Percentiles rank a stretch among this genome's conserved stretches.
These are phyloP conservation scores for Cataglyphis albicans DNA, from an alignment of 2,888 invertebrate species.

Conservation along the genomic window DNA sequence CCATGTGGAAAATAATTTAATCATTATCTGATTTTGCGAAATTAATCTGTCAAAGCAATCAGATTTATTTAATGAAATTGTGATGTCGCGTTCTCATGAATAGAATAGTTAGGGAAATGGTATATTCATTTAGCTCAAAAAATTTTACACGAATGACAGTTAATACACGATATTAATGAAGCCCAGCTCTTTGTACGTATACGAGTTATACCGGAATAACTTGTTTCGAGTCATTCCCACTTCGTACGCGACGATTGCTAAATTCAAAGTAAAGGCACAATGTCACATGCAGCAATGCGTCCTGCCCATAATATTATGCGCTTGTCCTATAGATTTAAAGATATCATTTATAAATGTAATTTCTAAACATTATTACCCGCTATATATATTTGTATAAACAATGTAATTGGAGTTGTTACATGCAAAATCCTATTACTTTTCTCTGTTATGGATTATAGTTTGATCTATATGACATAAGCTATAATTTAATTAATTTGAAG, in stretches of 20 bases:
- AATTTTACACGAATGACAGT: conserved; percentile 58
- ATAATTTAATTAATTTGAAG: neutral
- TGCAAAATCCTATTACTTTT: neutral
- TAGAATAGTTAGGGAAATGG: conserved; percentile 51
- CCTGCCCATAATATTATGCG: conserved; percentile 21
- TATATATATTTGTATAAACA: neutral
- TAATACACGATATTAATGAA: conserved; percentile 74
- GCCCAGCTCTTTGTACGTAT: conserved; percentile 71
- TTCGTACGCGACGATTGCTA: conserved; percentile 68
- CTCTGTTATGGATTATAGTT: neutral
- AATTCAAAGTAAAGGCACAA: conserved; percentile 69
- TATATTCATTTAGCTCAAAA: conserved; percentile 54
- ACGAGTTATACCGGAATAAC: conserved; percentile 76
- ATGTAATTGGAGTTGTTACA: neutral
- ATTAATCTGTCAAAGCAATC: neutral
- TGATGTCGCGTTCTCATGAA: neutral
- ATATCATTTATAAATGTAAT: conserved; percentile 31
- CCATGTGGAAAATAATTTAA: neutral
- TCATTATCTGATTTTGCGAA: neutral
- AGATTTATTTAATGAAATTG: conserved; percentile 12
- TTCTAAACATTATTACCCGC: conserved; percentile 11
- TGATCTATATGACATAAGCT: neutral
- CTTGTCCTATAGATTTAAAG: conserved; percentile 23
- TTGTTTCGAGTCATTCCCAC: conserved; percentile 68
- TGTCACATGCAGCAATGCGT: conserved; percentile 66